Percentiles rank a stretch among this genome's conserved stretches.
phyloP scores from a whole-genome alignment of 2,888 invertebrate genomes.

The Stenchaetothrips biformis region DNA sequence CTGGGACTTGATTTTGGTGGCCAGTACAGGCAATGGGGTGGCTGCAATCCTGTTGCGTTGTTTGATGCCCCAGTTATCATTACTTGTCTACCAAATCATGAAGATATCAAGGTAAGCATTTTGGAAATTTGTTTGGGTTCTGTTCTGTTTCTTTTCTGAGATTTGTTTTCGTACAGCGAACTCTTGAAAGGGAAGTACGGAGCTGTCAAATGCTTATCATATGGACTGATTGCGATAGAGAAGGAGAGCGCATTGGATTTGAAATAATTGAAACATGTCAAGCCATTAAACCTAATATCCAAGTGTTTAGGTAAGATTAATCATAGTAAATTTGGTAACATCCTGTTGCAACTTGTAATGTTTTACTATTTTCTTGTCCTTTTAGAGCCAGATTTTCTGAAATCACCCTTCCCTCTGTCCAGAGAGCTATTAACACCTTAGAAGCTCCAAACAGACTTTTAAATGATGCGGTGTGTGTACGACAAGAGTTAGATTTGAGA shows the following conservation, averaged over 20 bases:
- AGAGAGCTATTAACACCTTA: slow-evolving; percentile 73
- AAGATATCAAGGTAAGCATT: slow-evolving; percentile 68
- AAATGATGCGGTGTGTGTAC: slow-evolving; percentile 90
- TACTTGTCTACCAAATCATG: slow-evolving; percentile 63
- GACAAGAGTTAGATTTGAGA: slow-evolving; percentile 84
- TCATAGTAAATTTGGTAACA: neutral
- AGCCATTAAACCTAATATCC: slow-evolving; percentile 66
- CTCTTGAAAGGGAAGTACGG: slow-evolving; percentile 63
- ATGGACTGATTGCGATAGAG: slow-evolving; percentile 99
- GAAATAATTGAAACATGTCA: slow-evolving; percentile 91
- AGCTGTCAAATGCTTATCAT: slow-evolving; percentile 75
- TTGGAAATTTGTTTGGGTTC: slow-evolving; percentile 26
- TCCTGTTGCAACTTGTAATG: neutral
- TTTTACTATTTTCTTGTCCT: neutral
- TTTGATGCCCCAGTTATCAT: slow-evolving; percentile 87
- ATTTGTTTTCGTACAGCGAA: slow-evolving; percentile 51
- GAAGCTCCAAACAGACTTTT: slow-evolving; percentile 71
- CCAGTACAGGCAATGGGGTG: slow-evolving; percentile 71
- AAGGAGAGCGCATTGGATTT: slow-evolving; percentile 98
- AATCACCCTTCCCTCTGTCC: slow-evolving; percentile 80
- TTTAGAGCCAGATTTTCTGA: slow-evolving; percentile 91
- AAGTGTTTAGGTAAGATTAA: slow-evolving; percentile 53
- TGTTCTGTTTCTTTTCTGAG: slow-evolving; percentile 13
- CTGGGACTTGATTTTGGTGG: slow-evolving; percentile 73
- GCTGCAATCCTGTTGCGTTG: slow-evolving; percentile 72